Evolutionary conservation across 2,888 invertebrate genomes (phyloP).

Genomic region (Nezara viridula): DNA sequence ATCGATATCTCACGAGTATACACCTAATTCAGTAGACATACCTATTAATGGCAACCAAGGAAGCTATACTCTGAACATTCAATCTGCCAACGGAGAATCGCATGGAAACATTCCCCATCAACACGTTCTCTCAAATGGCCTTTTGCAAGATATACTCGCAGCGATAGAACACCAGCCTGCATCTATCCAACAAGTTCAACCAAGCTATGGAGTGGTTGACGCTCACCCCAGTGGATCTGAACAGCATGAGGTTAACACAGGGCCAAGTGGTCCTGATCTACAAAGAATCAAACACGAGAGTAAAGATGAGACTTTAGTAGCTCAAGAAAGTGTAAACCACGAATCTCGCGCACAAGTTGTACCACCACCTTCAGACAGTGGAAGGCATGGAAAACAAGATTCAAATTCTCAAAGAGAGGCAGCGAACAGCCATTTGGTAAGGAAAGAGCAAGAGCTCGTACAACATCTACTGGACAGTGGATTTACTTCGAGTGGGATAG

Average conservation of each 20-base stretch:
- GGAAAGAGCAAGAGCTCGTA: constrained; percentile 2
- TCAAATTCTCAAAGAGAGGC: background rate
- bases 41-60: constrained; percentile 73
- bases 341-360: background rate
- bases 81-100: constrained; percentile 73
- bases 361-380: background rate
- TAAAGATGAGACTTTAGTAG: constrained; percentile 62
- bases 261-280: constrained; percentile 45
- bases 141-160: constrained; percentile 84
- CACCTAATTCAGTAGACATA: constrained; percentile 69
- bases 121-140: constrained; percentile 82
- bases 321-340: constrained; percentile 61
- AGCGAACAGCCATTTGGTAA: background rate
- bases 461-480: constrained; percentile 65
- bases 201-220: constrained; percentile 59
- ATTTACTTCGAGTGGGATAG: constrained; percentile 62
- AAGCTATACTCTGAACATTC: constrained; percentile 83
- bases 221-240: constrained; percentile 57
- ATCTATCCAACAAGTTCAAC: constrained; percentile 56
- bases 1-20: constrained; percentile 65
- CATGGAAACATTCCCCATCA: constrained; percentile 77
- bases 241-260: background rate
- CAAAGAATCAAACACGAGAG: constrained; percentile 57
- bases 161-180: constrained; percentile 79
- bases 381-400: background rate